phyloP scores from a whole-genome alignment of 2,888 invertebrate species.

The Tiliacea citrago region DNA sequence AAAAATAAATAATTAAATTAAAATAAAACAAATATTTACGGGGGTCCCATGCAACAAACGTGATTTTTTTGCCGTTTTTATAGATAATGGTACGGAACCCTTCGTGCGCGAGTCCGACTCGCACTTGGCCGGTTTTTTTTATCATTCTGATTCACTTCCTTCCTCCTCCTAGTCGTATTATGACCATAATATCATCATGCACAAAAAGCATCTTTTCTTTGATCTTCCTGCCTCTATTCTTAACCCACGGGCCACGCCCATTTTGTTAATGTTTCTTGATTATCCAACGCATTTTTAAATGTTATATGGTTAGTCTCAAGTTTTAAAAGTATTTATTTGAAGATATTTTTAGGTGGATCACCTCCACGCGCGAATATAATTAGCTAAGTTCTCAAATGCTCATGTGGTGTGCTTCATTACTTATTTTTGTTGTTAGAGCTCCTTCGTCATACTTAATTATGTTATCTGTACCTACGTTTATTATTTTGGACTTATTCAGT shows the following conservation, averaged over 20 bases:
- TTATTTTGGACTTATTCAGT: neutral
- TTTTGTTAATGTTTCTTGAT: neutral
- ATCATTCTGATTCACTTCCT: neutral
- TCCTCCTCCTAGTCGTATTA: neutral
- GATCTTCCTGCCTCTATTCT: neutral
- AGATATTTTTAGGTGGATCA: conserved; percentile 26
- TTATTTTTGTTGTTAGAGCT: conserved; percentile 1
- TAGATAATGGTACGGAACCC: too few relatives aligned
- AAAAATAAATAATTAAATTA: too few relatives aligned
- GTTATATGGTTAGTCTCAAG: conserved; percentile 16
- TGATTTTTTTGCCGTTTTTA: too few relatives aligned
- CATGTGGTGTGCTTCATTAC: conserved; percentile 18
- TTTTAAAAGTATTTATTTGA: conserved; percentile 7
- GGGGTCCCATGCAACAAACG: too few relatives aligned
- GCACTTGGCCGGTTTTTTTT: too few relatives aligned
- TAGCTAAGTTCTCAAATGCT: conserved; percentile 8
- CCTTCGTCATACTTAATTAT: neutral
- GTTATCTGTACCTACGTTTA: conserved; percentile 5
- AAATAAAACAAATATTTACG: too few relatives aligned
- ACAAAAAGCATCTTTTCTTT: neutral
- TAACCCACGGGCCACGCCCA: neutral
- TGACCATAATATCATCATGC: neutral
- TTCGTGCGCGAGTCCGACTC: too few relatives aligned
- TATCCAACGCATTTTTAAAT: neutral
- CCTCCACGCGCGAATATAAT: conserved; percentile 36